These are phyloP conservation scores for Rhysida immarginata DNA, from an alignment of 1,140 invertebrate species.

Conservation along the genomic window DNA sequence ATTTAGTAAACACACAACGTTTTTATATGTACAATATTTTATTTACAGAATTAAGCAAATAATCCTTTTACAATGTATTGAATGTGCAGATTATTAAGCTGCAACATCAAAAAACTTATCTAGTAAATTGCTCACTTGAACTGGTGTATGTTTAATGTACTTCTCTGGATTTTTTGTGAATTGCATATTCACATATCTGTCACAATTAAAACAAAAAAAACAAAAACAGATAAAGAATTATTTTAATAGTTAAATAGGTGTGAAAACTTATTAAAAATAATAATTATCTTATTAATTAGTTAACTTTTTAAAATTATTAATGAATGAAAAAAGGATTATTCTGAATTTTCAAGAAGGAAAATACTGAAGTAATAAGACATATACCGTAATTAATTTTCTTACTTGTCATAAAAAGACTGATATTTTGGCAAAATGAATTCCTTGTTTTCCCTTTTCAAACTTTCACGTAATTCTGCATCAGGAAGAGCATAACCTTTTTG, in stretches of 20 bases:
- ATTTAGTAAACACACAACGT: no score
- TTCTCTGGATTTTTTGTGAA: constrained; percentile 91
- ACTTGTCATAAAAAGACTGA: constrained; percentile 56
- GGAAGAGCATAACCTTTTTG: constrained; percentile 87
- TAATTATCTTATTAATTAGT: no score
- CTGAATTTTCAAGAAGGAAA: constrained; percentile 1
- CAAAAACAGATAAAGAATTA: neutral
- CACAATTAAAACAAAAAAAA: constrained; percentile 14
- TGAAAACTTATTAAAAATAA: no score
- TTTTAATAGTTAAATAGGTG: neutral
- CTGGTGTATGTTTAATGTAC: constrained; percentile 80
- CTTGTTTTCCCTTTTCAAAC: constrained; percentile 68
- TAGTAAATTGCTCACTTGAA: constrained; percentile 59
- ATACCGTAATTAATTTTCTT: constrained; percentile 24
- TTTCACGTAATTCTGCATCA: constrained; percentile 67
- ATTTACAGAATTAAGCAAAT: no score
- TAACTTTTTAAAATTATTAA: no score
- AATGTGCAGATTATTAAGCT: no score
- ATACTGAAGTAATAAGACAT: neutral
- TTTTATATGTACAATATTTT: no score
- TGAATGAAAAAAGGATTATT: neutral
- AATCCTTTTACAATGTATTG: no score
- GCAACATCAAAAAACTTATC: constrained; percentile 72
- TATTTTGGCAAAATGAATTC: constrained; percentile 72
- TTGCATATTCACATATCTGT: constrained; percentile 45